These are phyloP conservation scores for Aplochiton taeniatus DNA, from an alignment of 2,797 vertebrate species.

Conservation along the genomic window DNA sequence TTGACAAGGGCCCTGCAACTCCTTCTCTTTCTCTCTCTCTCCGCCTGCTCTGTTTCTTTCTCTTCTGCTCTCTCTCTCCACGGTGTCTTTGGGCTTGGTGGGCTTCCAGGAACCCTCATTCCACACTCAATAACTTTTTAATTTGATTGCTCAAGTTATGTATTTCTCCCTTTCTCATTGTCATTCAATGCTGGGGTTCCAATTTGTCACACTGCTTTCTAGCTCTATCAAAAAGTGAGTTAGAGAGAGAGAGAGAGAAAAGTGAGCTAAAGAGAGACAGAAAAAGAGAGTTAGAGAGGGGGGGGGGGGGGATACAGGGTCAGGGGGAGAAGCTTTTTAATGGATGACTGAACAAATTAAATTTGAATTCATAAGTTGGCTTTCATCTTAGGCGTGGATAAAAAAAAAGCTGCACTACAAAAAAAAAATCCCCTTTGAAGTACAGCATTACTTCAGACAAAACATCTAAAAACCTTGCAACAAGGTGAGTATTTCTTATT, in stretches of 20 bases:
- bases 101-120: constrained; percentile 63
- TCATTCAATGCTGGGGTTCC: constrained; percentile 68
- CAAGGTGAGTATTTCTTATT: constrained; percentile 58
- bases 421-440: constrained; percentile 66
- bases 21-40: constrained; percentile 29
- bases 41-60: too few species aligned
- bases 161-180: constrained; percentile 62
- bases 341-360: constrained; percentile 80
- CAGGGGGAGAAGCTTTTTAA: constrained; percentile 73
- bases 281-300: constrained; percentile 11
- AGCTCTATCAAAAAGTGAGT: constrained; percentile 23
- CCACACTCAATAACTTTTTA: constrained; percentile 79
- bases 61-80: neutral
- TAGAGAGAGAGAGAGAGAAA: constrained; percentile 14
- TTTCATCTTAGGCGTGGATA: constrained; percentile 73
- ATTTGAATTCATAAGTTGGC: constrained; percentile 75
- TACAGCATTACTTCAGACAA: constrained; percentile 53
- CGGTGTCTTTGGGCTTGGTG: constrained; percentile 51
- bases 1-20: neutral
- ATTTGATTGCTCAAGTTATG: constrained; percentile 80
- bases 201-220: constrained; percentile 75
- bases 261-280: constrained; percentile 7
- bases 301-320: constrained; percentile 45
- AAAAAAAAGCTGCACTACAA: constrained; percentile 60
- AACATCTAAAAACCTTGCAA: constrained; percentile 51